phyloP scores from a whole-genome alignment of 2,797 vertebrate species.

The Picus viridis region DNA sequence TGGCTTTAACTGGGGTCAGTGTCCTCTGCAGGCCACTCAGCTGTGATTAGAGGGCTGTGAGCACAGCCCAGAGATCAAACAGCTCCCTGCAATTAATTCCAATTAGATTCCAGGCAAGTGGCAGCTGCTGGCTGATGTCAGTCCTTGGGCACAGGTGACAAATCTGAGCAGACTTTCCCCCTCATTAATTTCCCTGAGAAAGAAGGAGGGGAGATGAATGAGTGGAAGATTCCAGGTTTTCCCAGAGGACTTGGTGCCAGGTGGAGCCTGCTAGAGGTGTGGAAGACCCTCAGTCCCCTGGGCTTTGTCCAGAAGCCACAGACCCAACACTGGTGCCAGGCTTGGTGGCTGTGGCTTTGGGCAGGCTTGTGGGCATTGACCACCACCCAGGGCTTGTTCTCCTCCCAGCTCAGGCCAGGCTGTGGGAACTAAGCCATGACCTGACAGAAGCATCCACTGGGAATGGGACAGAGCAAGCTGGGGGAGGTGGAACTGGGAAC shows the following conservation, averaged over 20 bases:
- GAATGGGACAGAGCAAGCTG: neutral
- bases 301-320: slow-evolving; percentile 1
- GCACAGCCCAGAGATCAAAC: slow-evolving; percentile 50
- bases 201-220: neutral
- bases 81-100: slow-evolving; percentile 34
- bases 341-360: slow-evolving; percentile 26
- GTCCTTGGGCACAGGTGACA: neutral
- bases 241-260: neutral
- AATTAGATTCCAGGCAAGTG: slow-evolving; percentile 27
- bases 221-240: slow-evolving; percentile 35
- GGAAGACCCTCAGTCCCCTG: neutral
- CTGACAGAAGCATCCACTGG: neutral
- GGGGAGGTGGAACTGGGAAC: neutral
- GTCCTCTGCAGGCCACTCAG: neutral
- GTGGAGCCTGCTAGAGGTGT: neutral
- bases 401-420: neutral
- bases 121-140: slow-evolving; percentile 41
- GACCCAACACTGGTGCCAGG: neutral
- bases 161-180: slow-evolving; percentile 1
- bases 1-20: neutral
- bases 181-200: slow-evolving; percentile 48
- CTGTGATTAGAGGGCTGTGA: neutral
- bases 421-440: neutral
- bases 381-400: neutral
- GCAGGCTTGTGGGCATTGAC: neutral